phyloP scores from a whole-genome alignment of 2,113 vertebrate species.

The Antechinus flavipes region DNA sequence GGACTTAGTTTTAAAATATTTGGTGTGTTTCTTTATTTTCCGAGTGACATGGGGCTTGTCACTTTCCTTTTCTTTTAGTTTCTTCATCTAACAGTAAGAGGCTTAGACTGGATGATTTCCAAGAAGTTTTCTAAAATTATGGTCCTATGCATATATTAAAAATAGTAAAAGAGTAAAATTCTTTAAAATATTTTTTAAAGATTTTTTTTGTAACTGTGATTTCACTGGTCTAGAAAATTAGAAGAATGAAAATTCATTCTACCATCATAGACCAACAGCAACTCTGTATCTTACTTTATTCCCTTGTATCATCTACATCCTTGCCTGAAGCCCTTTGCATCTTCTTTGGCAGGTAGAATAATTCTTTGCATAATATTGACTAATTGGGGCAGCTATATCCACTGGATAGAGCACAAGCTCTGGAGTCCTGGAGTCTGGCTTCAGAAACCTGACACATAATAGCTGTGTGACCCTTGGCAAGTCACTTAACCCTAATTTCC shows the following conservation, averaged over 20 bases:
- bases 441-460: no score
- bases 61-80: background rate
- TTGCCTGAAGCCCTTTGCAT: background rate
- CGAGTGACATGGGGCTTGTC: background rate
- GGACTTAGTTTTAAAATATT: background rate
- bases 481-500: no score
- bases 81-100: background rate
- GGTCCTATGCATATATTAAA: background rate
- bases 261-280: background rate
- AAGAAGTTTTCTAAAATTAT: background rate
- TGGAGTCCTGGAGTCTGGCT: no score
- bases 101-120: background rate
- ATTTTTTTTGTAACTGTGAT: background rate
- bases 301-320: no score
- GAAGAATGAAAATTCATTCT: background rate
- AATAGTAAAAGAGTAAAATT: background rate
- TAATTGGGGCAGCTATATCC: background rate
- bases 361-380: background rate
- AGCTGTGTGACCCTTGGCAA: no score
- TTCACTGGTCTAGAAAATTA: background rate
- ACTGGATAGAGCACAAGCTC: no score
- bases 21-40: background rate
- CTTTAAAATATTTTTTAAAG: background rate
- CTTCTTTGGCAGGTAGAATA: background rate
- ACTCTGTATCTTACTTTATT: background rate